Evolutionary conservation across 2,888 invertebrate genomes (phyloP).

Genomic region (Pachycephus smyrnensis): DNA sequence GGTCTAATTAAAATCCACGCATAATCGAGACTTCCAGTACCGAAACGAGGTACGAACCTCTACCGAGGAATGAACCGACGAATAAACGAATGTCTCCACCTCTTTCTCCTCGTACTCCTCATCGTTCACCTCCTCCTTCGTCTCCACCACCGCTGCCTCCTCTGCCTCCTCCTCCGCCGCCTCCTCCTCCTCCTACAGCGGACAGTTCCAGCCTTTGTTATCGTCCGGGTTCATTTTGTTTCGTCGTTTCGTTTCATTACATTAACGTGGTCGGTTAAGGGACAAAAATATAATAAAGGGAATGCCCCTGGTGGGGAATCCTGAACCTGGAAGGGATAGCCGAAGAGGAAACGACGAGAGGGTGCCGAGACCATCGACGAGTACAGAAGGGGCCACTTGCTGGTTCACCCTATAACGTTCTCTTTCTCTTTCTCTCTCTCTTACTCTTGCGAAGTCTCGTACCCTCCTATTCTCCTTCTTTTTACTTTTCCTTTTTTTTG

Average conservation of each 20-base stretch:
- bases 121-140: neutral
- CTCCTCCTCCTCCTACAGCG: neutral
- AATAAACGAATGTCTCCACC: neutral
- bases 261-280: slow-evolving; percentile 27
- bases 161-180: too few relatives aligned
- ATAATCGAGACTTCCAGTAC: neutral
- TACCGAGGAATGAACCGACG: neutral
- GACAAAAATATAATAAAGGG: slow-evolving; percentile 43
- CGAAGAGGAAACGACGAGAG: slow-evolving; percentile 67
- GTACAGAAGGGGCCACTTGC: slow-evolving; percentile 59
- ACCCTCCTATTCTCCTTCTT: slow-evolving; percentile 18
- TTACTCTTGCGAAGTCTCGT: neutral
- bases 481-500: slow-evolving; percentile 67
- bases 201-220: slow-evolving; percentile 1
- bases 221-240: slow-evolving; percentile 12
- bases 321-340: slow-evolving; percentile 62
- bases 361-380: slow-evolving; percentile 52
- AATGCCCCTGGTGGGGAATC: neutral
- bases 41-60: neutral
- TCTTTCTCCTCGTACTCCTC: neutral
- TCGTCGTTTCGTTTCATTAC: slow-evolving; percentile 22
- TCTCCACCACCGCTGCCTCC: neutral
- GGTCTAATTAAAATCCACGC: neutral
- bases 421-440: neutral
- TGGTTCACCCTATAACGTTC: slow-evolving; percentile 39